These are phyloP conservation scores for Melanerpes formicivorus DNA, from an alignment of 2,113 vertebrate genomes.

Conservation along the genomic window DNA sequence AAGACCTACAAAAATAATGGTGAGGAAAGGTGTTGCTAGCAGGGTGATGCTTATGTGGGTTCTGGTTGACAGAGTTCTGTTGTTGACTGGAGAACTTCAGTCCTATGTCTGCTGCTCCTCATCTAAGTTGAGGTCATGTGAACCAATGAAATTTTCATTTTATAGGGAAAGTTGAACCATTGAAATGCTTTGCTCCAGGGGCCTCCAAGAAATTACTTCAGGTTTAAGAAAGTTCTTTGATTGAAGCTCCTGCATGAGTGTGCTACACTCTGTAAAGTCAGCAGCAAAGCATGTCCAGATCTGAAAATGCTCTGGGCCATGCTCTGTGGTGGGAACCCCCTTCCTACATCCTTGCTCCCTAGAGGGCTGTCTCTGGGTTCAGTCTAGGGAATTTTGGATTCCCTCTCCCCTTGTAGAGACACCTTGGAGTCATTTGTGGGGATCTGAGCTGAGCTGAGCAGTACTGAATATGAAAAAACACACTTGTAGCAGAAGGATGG, in stretches of 20 bases:
- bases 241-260: background rate
- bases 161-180: background rate
- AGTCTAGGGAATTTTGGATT: background rate
- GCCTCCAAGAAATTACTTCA: background rate
- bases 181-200: background rate
- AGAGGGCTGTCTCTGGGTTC: background rate
- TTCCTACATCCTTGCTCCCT: background rate
- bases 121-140: background rate
- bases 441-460: background rate
- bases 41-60: too few species aligned
- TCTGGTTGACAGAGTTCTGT: rapidly evolving
- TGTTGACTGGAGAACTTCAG: background rate
- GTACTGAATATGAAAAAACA: background rate
- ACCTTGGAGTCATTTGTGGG: background rate
- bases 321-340: background rate
- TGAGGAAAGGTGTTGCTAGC: background rate
- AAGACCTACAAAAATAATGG: background rate
- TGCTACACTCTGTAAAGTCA: background rate
- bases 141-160: background rate
- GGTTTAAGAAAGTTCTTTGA: background rate
- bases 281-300: background rate
- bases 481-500: background rate
- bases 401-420: background rate
- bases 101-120: background rate
- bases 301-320: background rate